Percentiles rank a stretch among this genome's conserved stretches.
These are phyloP conservation scores for Hippolais icterina DNA, from an alignment of 2,113 vertebrate species.

Conservation along the genomic window DNA sequence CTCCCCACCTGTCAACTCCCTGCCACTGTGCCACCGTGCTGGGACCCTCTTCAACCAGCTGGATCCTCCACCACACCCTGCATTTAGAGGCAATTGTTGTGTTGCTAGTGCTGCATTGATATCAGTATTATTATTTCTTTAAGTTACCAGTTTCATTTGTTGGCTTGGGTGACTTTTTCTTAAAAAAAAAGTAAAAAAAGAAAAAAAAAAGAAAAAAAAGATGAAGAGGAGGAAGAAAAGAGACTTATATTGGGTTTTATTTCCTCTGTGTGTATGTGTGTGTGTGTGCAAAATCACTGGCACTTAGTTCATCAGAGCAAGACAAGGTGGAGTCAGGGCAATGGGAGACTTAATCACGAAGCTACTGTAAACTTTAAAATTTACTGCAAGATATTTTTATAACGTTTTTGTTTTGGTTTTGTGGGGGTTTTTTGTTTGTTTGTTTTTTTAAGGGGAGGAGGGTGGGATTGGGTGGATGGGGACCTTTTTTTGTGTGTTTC, in stretches of 20 bases:
- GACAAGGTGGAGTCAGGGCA: slow-evolving; percentile 65
- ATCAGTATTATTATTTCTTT: slow-evolving; percentile 73
- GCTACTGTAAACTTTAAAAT: slow-evolving; percentile 87
- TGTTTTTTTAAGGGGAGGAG: slow-evolving; percentile 7
- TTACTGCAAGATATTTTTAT: slow-evolving; percentile 93
- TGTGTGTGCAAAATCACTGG: slow-evolving; percentile 63
- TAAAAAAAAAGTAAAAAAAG: not conserved
- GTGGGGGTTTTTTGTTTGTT: not conserved
- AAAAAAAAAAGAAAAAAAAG: not conserved
- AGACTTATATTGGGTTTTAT: slow-evolving; percentile 52
- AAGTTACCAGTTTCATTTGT: slow-evolving; percentile 68
- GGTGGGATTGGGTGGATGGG: slow-evolving; percentile 62
- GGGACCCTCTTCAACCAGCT: slow-evolving; percentile 64
- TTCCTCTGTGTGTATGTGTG: slow-evolving; percentile 51
- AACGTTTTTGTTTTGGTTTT: slow-evolving; percentile 71
- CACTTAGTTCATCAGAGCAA: slow-evolving; percentile 67
- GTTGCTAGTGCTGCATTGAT: slow-evolving; percentile 71
- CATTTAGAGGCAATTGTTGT: slow-evolving; percentile 71
- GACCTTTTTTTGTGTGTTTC: slow-evolving; percentile 64
- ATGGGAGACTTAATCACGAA: slow-evolving; percentile 65
- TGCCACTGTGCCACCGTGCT: slow-evolving; percentile 50
- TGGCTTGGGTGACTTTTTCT: slow-evolving; percentile 49
- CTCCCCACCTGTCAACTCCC: slow-evolving; percentile 36
- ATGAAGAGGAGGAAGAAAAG: slow-evolving; percentile 48
- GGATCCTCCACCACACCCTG: slow-evolving; percentile 63